Evolutionary conservation across 2,888 invertebrate genomes (phyloP).

Genomic region (Pachydiplax longipennis): DNA sequence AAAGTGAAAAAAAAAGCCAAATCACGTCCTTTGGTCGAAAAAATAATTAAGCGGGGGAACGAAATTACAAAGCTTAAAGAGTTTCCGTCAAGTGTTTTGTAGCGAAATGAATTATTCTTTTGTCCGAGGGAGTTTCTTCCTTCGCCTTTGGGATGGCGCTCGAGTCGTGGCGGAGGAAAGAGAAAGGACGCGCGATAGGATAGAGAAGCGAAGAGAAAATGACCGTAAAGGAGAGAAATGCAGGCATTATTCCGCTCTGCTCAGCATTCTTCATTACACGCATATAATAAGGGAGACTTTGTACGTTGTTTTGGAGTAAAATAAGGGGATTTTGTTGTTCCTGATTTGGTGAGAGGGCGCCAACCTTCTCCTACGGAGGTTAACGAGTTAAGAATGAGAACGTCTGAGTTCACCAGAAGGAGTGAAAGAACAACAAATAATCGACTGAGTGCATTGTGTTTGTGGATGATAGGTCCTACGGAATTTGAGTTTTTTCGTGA

Average conservation of each 20-base stretch:
- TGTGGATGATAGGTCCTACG: too few relatives aligned
- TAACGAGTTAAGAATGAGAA: too few relatives aligned
- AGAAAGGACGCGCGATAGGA: not conserved
- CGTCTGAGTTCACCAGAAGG: too few relatives aligned
- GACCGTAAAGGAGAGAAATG: not conserved
- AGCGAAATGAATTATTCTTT: conserved; percentile 1
- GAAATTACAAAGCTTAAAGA: conserved; percentile 1
- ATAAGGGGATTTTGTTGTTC: too few relatives aligned
- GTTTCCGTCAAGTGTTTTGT: not conserved
- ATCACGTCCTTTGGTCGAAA: not conserved
- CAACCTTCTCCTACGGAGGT: too few relatives aligned
- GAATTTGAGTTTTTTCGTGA: too few relatives aligned
- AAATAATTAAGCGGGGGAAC: not conserved
- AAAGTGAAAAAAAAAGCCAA: not conserved
- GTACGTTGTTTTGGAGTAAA: not conserved
- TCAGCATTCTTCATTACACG: not conserved
- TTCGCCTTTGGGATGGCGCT: not conserved
- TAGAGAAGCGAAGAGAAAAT: not conserved
- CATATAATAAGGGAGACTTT: not conserved
- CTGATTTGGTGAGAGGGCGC: too few relatives aligned
- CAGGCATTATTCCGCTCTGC: not conserved
- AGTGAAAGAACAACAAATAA: too few relatives aligned
- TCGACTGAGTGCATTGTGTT: too few relatives aligned
- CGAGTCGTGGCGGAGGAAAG: not conserved
- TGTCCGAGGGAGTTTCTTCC: not conserved